phyloP scores from a whole-genome alignment of 2,113 vertebrate species.

The Onychostruthus taczanowskii region DNA sequence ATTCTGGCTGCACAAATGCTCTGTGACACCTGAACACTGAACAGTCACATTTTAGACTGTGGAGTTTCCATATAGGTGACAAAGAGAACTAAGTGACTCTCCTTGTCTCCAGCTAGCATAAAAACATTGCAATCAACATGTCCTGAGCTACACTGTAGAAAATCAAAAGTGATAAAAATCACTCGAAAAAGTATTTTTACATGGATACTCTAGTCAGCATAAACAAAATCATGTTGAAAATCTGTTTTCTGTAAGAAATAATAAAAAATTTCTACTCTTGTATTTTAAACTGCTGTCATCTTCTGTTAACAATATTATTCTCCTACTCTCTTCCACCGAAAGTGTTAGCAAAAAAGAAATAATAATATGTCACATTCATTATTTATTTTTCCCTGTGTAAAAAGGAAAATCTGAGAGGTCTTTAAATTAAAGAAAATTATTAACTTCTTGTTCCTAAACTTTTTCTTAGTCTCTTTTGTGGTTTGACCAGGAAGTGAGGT shows the following conservation, averaged over 20 bases:
- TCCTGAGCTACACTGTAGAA: neutral
- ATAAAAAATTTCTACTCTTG: neutral
- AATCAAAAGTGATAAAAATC: neutral
- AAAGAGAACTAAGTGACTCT: neutral
- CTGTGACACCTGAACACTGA: neutral
- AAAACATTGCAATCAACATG: neutral
- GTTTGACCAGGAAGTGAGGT: too few species aligned
- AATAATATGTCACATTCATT: neutral
- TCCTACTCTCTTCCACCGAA: neutral
- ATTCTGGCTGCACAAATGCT: neutral
- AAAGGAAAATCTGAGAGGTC: neutral
- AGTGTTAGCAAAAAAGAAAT: neutral
- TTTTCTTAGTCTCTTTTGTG: neutral
- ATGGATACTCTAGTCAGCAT: neutral
- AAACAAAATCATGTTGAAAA: neutral
- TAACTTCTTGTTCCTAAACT: neutral
- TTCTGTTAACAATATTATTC: neutral
- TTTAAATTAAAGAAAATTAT: neutral
- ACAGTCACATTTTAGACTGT: neutral
- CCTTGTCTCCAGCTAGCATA: neutral
- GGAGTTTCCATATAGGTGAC: neutral
- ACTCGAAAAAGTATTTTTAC: neutral
- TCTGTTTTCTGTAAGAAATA: neutral
- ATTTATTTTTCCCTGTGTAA: neutral
- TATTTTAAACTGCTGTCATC: neutral